Evolutionary conservation across 2,888 invertebrate genomes (phyloP), one percentile per base, ranked within the genome.

Genomic region (Ecliptopera silaceata): DNA sequence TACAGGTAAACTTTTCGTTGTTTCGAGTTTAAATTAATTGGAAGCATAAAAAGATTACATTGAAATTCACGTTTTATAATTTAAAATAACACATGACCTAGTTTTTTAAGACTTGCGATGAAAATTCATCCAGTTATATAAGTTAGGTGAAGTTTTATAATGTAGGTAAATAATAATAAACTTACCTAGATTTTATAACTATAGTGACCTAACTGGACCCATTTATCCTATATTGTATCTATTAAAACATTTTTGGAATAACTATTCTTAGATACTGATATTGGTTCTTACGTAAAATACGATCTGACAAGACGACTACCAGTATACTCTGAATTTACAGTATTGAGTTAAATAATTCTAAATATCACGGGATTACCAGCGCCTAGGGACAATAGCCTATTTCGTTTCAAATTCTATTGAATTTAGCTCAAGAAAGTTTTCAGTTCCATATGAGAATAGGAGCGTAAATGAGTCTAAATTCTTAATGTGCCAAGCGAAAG

Each of bases 1-100:
- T 72, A 72, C 72, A 72, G 71, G 72, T 75, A 64, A 62, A 64
- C 68, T 66, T 77, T 70, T 65, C 66, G 53, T 66, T 65, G 69
- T 66, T 69, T 68, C 59, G 26, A 47, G 64, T 59, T 61, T 29
- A 43, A 61, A 64, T 67, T 68, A 68, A 66, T 69, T 69, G 57
- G 52, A 51, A 55, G 41, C 59, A 64, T 64, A 64, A 65, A 63
- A 61, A 65, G 59, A 56, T 62, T 59, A 56, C 61, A 68, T 66
- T 59, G 58, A 64, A 54, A 57, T 51, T 59, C 39, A 52, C 54
- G 56, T 56, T 61, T 65, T 57, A 64, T 70, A 64, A n/a, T 26
- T 62, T 60, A 64, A 71, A 65, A 63, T 60, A 59, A 66, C 39
- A 32, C 56, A 54, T 63, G 54, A 52, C 51, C 49, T 46, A 20